Evolutionary conservation across 2,113 vertebrate genomes (phyloP).

Genomic region (Oncorhynchus masou): DNA sequence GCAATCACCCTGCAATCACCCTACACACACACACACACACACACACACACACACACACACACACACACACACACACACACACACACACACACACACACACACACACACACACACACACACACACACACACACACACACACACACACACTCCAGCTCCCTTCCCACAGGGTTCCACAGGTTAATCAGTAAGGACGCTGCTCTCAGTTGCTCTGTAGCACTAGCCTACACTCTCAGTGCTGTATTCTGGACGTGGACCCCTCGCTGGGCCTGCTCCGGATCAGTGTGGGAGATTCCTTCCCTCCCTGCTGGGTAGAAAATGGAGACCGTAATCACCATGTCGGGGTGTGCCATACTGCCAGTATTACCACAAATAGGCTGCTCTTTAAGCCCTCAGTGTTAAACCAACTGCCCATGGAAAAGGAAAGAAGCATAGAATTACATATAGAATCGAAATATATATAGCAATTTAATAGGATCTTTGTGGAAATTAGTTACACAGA

Average conservation of each 20-base stretch:
- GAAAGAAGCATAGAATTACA: too few relatives aligned
- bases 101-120: too few relatives aligned
- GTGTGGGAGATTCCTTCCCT: neutral
- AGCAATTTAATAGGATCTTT: too few relatives aligned
- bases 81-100: too few relatives aligned
- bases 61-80: too few relatives aligned
- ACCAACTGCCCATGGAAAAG: neutral
- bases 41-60: too few relatives aligned
- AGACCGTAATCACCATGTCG: neutral
- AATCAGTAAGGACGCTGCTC: too few relatives aligned
- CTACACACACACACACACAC: too few relatives aligned
- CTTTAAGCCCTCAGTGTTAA: neutral
- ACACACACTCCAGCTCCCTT: neutral
- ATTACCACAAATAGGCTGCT: neutral
- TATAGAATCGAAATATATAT: too few relatives aligned
- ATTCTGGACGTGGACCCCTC: neutral
- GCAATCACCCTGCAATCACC: neutral
- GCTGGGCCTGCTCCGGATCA: neutral
- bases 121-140: neutral
- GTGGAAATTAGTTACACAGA: too few relatives aligned
- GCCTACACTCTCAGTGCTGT: neutral
- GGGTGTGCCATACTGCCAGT: neutral
- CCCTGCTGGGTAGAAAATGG: neutral
- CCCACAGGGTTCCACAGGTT: too few relatives aligned
- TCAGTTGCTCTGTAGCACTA: too few relatives aligned